Base-by-base conservation (phyloP, 2,888 invertebrate genomes). In the Muscina levida region DNA sequence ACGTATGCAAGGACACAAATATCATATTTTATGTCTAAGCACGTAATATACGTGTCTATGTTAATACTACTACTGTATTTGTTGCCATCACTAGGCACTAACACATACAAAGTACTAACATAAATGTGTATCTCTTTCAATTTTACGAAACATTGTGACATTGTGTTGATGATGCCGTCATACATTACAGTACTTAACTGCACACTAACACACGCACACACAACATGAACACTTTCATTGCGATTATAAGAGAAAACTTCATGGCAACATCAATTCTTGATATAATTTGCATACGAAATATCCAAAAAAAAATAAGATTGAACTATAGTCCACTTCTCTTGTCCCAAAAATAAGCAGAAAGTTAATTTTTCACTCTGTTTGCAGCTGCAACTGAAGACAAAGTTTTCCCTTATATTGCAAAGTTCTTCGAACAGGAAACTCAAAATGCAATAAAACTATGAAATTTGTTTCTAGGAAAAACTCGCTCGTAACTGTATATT, bases 371-470 rank as follows among this genome's bases (percentile, higher is more conserved):
- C 62, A 62, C 22, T 62, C 17, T 13, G n/a, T 39, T 62, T 62
- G 17, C 42, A 11, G 42, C 4, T 59, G 17, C 4, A 42, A n/a
- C 13, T 42, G n/a, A 62, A 37, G 62, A 62, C 62, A 62, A 62
- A 42, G 42, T 62, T 62, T 42, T 11, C 22, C 39, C 39, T 62
- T 22, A 53, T 48, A 39, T 8, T 15, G 39, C 2, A 57, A 59
- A 37, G 26, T 24, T 39, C 15, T 17, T 39, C 11, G 37, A 31
- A 37, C 19, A 62, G 13, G 5, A 62, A 39, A 62, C 37, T 19
- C 2, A 22, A 62, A 62, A 62, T 19, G 62, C 39, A 37, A 62
- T 62, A 62, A 62, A 62, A 62, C 62, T 39, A 62, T 22, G 13
- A 42, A 62, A 19, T 62, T 62, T 62, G 62, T 59, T 57, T 59